Base-by-base conservation (phyloP, 2,113 vertebrate genomes). In the Gambusia affinis region DNA sequence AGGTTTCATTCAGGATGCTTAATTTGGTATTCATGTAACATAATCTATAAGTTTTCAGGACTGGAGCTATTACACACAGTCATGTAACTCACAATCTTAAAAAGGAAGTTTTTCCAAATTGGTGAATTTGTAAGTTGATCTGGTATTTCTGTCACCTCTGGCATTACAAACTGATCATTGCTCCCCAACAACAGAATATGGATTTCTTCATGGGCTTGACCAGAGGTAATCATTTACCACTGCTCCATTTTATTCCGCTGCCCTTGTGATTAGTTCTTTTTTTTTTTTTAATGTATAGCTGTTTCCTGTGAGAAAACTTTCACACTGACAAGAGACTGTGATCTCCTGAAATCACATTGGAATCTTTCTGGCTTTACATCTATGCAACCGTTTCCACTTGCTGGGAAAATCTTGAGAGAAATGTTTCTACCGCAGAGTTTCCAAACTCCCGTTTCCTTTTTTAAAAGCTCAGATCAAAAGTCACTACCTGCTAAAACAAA, bases 271-370 rank as follows among this genome's bases (percentile, higher is more conserved):
- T 42, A 14, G 3, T n/a, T 33, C 31, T 4, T 31, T 30, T 67
- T 35, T 60, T 31, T 0, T 29, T 67, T 35, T 60, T 22, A 0
- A 0, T 31, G 0, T 27, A 3, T 39, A 0, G 3, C 44, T 47
- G 44, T 47, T 47, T 47, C 44, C 15, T 19, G 15, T 14, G 12
- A 42, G 12, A 42, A 42, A 12, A 14, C 39, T 14, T 42, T 42
- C 39, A 42, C 3, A 3, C 12, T 42, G 44, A 12, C 1, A 15
- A 6, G 19, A 54, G 19, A n/a, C 5, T 54, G 22, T 24, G 51
- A 24, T 54, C 10, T 54, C 2, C 51, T 54, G 24, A 54, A 54
- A 54, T 54, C 22, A 54, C 22, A 1, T 5, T 47, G 44, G 33
- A 33, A 22, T 64, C 33, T 31, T 64, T 64, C 51, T 75, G 11